Evolutionary conservation across 2,888 invertebrate species (phyloP).

Genomic region (Campoplex capitator): DNA sequence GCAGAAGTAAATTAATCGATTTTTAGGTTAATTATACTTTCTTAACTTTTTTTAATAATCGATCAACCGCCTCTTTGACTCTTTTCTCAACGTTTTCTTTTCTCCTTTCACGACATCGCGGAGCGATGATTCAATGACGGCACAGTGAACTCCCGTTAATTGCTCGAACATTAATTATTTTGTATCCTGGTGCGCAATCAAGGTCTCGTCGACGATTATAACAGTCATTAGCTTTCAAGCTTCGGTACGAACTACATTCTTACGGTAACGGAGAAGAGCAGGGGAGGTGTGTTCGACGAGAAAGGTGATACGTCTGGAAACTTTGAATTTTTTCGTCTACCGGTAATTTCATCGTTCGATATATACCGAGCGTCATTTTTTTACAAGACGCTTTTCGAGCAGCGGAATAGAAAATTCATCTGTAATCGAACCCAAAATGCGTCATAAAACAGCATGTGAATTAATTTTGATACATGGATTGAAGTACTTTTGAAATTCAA

Average conservation of each 20-base stretch:
- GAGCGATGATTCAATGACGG: conserved; percentile 62
- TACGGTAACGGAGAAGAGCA: conserved; percentile 14
- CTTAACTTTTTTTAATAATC: conserved; percentile 46
- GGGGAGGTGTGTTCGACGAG: background rate
- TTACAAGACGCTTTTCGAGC: background rate
- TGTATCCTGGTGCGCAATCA: conserved; percentile 62
- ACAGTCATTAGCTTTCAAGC: conserved; percentile 41
- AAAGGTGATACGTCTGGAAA: conserved; percentile 10
- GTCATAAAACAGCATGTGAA: no score
- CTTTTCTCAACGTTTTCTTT: conserved; percentile 9
- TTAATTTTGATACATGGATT: background rate
- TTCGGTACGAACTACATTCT: conserved; percentile 41
- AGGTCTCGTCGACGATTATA: conserved; percentile 60
- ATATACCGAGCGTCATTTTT: background rate
- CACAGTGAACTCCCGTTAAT: conserved; percentile 60
- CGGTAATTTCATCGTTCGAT: background rate
- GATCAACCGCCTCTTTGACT: conserved; percentile 48
- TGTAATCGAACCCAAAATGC: background rate
- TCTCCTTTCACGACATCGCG: conserved; percentile 19
- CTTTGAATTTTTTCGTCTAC: background rate
- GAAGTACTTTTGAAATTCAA: background rate
- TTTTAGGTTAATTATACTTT: conserved; percentile 64
- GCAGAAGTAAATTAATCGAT: conserved; percentile 59
- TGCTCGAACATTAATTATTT: conserved; percentile 62
- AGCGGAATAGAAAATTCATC: background rate